phyloP scores from a whole-genome alignment of 92 coral and sea anemone species.

The Zoanthus sansibaricus region DNA sequence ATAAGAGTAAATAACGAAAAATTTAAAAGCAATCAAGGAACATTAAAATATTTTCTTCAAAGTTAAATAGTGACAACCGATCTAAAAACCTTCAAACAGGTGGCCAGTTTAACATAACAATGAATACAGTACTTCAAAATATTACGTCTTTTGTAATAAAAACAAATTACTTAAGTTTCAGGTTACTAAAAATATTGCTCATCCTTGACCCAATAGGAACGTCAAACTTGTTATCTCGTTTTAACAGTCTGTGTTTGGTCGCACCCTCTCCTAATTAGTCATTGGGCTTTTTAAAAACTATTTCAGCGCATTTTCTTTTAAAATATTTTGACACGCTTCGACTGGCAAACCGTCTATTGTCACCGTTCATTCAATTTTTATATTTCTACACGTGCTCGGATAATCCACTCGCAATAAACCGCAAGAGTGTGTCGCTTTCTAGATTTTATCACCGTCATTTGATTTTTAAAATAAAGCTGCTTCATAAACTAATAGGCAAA shows the following conservation, averaged over 20 bases:
- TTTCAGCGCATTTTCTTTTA: background rate
- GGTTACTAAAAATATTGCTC: constrained; percentile 31
- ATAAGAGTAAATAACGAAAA: background rate
- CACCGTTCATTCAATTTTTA: constrained; percentile 20
- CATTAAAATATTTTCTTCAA: background rate
- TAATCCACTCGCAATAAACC: background rate
- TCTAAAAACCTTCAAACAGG: constrained; percentile 6
- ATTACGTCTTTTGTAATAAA: background rate
- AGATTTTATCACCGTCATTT: constrained; percentile 1
- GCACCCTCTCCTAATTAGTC: background rate
- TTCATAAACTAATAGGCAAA: background rate
- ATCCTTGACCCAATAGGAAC: background rate
- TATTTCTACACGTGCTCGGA: constrained; percentile 18
- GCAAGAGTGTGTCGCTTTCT: background rate
- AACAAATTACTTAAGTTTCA: background rate
- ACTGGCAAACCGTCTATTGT: constrained; percentile 6
- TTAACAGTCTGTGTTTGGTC: constrained; percentile 20
- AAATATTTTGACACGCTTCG: constrained; percentile 5
- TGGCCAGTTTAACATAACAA: background rate
- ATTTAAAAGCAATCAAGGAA: background rate
- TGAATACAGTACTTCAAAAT: constrained; percentile 12
- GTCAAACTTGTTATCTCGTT: constrained; percentile 22
- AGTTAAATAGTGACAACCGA: background rate
- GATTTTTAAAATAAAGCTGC: background rate
- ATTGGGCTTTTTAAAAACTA: background rate